phyloP scores from a whole-genome alignment of 2,797 vertebrate species.

The Poecilia wingei region DNA sequence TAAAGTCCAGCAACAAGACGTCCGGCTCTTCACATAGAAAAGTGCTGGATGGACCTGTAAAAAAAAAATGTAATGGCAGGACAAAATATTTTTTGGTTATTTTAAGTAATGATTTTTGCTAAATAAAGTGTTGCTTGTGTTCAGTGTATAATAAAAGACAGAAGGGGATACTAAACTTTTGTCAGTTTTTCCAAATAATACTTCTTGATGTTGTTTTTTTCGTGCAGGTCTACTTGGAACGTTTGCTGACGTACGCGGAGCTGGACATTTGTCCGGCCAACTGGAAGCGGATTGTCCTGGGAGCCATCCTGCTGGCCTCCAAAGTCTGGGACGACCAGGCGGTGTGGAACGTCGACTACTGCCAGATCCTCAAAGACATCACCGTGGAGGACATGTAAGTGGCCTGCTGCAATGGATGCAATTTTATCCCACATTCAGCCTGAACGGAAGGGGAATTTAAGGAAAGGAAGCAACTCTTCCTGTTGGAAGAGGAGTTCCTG shows the following conservation, averaged over 20 bases:
- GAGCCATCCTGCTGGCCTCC: conserved; percentile 94
- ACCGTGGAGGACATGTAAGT: conserved; percentile 95
- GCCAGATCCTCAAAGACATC: conserved; percentile 98
- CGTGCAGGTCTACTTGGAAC: conserved; percentile 92
- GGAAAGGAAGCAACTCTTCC: neutral
- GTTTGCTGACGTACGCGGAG: conserved; percentile 95
- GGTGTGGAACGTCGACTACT: conserved; percentile 98
- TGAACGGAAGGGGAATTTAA: neutral
- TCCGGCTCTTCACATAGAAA: neutral
- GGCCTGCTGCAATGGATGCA: neutral
- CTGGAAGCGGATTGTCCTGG: conserved; percentile 96
- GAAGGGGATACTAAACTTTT: too few relatives aligned
- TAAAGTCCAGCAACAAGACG: conserved; percentile 11
- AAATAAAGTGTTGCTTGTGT: neutral
- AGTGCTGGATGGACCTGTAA: neutral
- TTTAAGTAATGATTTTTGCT: neutral
- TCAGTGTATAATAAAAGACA: neutral
- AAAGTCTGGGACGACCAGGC: conserved; percentile 99
- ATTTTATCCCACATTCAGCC: neutral
- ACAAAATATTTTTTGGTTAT: neutral
- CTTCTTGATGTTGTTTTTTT: neutral
- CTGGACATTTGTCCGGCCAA: conserved; percentile 96
- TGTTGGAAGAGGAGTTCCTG: neutral
- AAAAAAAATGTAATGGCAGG: neutral
- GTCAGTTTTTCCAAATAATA: neutral